Conservation (phyloP, 2,113 vertebrate species). For the Sinocyclocheilus anshuiensis region DNA sequence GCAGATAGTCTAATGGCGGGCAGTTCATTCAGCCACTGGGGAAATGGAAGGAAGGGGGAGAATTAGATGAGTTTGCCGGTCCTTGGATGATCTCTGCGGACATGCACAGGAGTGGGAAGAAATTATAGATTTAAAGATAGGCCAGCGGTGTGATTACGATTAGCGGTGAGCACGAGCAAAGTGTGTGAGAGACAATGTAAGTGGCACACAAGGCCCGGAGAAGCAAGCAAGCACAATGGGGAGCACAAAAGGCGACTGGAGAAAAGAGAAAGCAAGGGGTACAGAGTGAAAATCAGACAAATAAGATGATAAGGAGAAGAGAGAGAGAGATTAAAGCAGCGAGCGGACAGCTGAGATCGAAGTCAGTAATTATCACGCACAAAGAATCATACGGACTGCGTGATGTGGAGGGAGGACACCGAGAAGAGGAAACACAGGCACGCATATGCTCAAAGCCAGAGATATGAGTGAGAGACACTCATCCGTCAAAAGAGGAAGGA, state of each 20-base stretch:
- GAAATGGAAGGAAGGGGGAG: conserved; percentile 41
- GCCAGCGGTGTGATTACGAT: conserved; percentile 60
- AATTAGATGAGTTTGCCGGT: conserved; percentile 53
- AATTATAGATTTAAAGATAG: conserved; percentile 66
- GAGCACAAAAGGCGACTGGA: conserved; percentile 27
- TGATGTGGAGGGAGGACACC: conserved; percentile 60
- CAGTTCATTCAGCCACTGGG: conserved; percentile 56
- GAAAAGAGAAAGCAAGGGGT: conserved; percentile 54
- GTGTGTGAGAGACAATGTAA: conserved; percentile 56
- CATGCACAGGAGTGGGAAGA: conserved; percentile 54
- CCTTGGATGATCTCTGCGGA: conserved; percentile 60
- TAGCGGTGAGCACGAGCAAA: conserved; percentile 61
- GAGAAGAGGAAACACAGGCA: conserved; percentile 48
- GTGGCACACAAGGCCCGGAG: conserved; percentile 48
- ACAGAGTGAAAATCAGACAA: conserved; percentile 46
- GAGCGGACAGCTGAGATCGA: conserved; percentile 58
- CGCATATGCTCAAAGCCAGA: conserved; percentile 39
- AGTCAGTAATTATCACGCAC: conserved; percentile 65
- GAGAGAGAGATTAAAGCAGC: conserved; percentile 47
- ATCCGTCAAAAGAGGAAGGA: conserved; percentile 39
- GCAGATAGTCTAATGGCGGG: conserved; percentile 54
- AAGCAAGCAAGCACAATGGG: conserved; percentile 52
- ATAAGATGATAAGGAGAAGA: conserved; percentile 49
- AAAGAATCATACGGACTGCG: conserved; percentile 62
- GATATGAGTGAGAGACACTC: conserved; percentile 48